Evolutionary conservation across 2,113 vertebrate genomes (phyloP).

Genomic region (Ctenomys sociabilis): DNA sequence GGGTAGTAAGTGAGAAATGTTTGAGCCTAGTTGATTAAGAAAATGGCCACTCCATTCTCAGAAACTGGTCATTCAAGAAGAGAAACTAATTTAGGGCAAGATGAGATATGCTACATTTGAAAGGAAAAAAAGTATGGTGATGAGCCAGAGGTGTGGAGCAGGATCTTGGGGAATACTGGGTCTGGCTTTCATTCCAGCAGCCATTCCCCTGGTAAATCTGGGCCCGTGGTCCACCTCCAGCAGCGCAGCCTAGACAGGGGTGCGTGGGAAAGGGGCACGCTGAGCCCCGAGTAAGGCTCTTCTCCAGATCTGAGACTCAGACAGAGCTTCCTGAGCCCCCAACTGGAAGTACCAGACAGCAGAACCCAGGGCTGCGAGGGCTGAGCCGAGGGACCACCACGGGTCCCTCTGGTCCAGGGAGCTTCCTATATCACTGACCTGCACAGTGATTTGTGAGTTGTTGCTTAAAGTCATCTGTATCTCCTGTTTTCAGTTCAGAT

Average conservation of each 20-base stretch:
- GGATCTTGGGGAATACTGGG: background rate
- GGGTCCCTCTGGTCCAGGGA: no score
- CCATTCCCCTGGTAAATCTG: background rate
- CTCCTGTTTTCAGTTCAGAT: slow-evolving; percentile 70
- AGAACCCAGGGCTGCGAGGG: accelerated
- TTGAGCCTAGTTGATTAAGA: background rate
- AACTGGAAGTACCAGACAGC: background rate
- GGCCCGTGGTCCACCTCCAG: no score
- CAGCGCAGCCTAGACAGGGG: accelerated
- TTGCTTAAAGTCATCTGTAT: background rate
- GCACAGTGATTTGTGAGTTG: background rate
- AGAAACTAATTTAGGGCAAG: background rate
- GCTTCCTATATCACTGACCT: background rate
- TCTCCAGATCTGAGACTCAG: background rate
- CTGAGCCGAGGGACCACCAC: background rate
- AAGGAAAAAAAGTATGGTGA: background rate
- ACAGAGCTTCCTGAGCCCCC: background rate
- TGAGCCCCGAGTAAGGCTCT: background rate
- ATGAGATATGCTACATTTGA: background rate
- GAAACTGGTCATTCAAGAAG: background rate
- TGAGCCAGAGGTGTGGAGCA: background rate
- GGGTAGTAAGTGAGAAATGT: background rate
- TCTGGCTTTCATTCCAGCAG: background rate
- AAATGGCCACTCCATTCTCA: background rate
- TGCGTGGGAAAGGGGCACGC: background rate